Percentiles rank a stretch among this genome's conserved stretches.
Evolutionary conservation across 2,113 vertebrate species (phyloP).

Genomic region (Engraulis encrasicolus): DNA sequence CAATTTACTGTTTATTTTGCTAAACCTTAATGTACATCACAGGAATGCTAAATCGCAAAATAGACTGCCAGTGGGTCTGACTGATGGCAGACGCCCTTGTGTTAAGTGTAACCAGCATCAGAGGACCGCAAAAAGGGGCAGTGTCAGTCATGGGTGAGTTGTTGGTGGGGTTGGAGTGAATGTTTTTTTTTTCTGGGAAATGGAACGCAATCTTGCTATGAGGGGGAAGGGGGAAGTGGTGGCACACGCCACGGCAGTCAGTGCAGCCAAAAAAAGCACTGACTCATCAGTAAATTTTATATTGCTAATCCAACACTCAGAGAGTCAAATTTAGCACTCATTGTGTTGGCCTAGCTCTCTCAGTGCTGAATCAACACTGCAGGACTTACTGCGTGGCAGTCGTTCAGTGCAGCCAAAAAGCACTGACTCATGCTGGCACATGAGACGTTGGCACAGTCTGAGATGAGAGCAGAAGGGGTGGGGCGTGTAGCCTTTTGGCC

Average conservation of each 20-base stretch:
- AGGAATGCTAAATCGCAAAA: too few species aligned
- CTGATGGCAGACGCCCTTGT: background rate
- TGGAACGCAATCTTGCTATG: background rate
- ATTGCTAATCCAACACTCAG: too few species aligned
- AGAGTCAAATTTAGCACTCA: too few species aligned
- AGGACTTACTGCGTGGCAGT: too few species aligned
- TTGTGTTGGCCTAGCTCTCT: too few species aligned
- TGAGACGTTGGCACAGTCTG: background rate
- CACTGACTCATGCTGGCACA: constrained; percentile 18
- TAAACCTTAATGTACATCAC: too few species aligned
- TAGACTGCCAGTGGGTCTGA: background rate
- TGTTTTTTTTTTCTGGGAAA: background rate
- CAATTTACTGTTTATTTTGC: too few species aligned
- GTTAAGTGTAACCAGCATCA: background rate
- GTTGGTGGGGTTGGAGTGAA: background rate
- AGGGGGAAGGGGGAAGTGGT: background rate
- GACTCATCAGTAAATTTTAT: too few species aligned
- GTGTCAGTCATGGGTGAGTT: too few species aligned
- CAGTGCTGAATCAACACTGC: too few species aligned
- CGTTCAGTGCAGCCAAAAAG: background rate
- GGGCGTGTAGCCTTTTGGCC: too few species aligned
- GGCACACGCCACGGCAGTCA: background rate
- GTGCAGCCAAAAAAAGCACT: constrained; percentile 10
- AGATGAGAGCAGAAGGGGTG: background rate
- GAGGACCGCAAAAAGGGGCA: background rate